phyloP scores from a whole-genome alignment of 1,140 invertebrate genomes.

The Drosophila littoralis region DNA sequence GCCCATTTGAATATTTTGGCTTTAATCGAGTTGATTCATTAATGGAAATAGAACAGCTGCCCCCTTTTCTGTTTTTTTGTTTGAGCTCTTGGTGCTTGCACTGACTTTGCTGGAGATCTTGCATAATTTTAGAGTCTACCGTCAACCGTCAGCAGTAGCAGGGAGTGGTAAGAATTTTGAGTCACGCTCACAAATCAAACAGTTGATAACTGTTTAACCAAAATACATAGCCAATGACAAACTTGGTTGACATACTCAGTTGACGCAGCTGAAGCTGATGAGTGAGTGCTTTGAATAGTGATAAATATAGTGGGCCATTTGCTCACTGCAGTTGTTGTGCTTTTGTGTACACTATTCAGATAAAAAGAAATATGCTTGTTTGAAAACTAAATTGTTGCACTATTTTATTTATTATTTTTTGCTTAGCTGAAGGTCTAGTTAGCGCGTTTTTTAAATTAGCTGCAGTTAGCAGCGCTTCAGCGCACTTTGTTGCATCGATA shows the following conservation, averaged over 20 bases:
- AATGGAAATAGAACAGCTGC: too few species aligned
- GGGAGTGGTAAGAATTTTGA: not conserved
- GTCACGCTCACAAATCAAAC: conserved; percentile 15
- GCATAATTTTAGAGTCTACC: not conserved
- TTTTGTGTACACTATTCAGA: not conserved
- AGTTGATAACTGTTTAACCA: conserved; percentile 6
- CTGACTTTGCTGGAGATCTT: too few species aligned
- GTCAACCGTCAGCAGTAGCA: not conserved
- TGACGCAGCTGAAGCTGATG: conserved; percentile 8
- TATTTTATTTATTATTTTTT: not conserved
- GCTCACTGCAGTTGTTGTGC: not conserved
- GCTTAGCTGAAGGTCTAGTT: not conserved
- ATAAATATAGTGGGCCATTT: not conserved
- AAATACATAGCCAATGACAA: not conserved
- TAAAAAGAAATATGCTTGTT: not conserved
- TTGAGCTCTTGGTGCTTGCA: too few species aligned
- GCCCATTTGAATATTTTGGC: too few species aligned
- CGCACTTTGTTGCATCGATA: not conserved
- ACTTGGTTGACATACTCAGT: not conserved
- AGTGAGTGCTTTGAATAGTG: not conserved
- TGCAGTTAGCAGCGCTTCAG: not conserved
- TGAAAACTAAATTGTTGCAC: not conserved
- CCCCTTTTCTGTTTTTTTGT: too few species aligned
- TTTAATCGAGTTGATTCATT: too few species aligned
- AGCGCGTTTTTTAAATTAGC: not conserved